These are phyloP conservation scores for Nemotelus nigrinus DNA, from an alignment of 2,888 invertebrate genomes.

Conservation along the genomic window DNA sequence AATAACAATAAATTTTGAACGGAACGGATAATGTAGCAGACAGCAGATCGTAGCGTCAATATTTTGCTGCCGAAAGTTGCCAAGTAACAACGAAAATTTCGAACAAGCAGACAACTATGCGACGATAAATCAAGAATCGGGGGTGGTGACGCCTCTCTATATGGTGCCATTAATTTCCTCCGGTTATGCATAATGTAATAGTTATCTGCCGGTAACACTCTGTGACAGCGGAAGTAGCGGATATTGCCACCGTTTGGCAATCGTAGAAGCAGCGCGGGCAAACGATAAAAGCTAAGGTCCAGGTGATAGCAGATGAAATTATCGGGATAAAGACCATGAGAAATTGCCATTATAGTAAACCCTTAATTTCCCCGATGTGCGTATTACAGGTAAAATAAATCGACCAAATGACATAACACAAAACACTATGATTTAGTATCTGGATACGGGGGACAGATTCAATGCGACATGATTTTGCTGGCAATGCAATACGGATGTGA, in stretches of 20 bases:
- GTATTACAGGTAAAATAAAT: conserved; percentile 39
- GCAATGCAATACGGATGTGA: no score
- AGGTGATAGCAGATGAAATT: conserved; percentile 37
- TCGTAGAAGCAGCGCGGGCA: background rate
- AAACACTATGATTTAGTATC: conserved; percentile 24
- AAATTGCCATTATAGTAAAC: conserved; percentile 31
- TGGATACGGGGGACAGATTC: background rate
- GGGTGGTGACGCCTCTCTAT: conserved; percentile 7
- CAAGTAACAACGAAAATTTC: conserved; percentile 34
- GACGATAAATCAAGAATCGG: conserved; percentile 35
- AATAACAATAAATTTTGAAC: conserved; percentile 37
- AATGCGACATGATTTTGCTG: background rate
- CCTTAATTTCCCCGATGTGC: conserved; percentile 36
- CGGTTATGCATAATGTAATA: conserved; percentile 51
- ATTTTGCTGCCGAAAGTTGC: conserved; percentile 27
- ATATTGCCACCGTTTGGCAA: conserved; percentile 37
- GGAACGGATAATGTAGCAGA: conserved; percentile 38
- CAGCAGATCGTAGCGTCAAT: conserved; percentile 37
- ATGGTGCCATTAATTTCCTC: conserved; percentile 50
- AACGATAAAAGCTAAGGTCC: conserved; percentile 40
- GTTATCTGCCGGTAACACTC: conserved; percentile 51
- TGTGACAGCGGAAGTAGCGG: conserved; percentile 45
- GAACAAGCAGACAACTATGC: conserved; percentile 28
- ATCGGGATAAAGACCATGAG: conserved; percentile 31
- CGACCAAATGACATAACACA: conserved; percentile 33